A percentile compares a stretch with the other conserved stretches of the same genome.
phyloP scores from a whole-genome alignment of 53 echinoderm and acorn worm species.

The Echinarachnius parma region DNA sequence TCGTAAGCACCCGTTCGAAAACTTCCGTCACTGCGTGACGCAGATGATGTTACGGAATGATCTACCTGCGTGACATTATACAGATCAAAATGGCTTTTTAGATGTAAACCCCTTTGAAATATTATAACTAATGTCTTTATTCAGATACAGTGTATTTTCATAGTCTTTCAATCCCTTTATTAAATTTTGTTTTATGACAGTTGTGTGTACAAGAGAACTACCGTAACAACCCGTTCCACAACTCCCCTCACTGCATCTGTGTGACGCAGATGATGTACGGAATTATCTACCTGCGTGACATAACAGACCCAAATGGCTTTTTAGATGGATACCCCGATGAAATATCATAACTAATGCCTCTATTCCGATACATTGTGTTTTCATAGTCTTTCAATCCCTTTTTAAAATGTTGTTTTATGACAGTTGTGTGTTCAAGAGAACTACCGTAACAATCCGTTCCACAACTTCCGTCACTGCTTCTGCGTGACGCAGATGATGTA shows the following conservation, averaged over 20 bases:
- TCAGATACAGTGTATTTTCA: background rate
- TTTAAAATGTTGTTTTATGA: too few relatives aligned
- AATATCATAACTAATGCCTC: background rate
- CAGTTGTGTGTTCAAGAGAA: slow-evolving; percentile 97
- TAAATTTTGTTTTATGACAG: too few relatives aligned
- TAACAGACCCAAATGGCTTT: slow-evolving; percentile 12
- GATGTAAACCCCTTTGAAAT: background rate
- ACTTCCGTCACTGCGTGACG: slow-evolving; percentile 81
- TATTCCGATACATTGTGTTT: background rate
- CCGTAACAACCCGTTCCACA: too few relatives aligned
- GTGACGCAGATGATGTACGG: slow-evolving; percentile 94
- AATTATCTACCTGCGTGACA: slow-evolving; percentile 75
- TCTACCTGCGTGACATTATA: slow-evolving; percentile 73
- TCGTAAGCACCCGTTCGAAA: too few relatives aligned
- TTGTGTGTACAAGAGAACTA: too few relatives aligned
- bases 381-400: background rate
- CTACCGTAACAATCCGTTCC: slow-evolving; percentile 96
- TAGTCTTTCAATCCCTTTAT: background rate
- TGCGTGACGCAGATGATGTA: slow-evolving; percentile 99
- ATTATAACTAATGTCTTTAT: background rate
- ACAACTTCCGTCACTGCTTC: slow-evolving; percentile 97
- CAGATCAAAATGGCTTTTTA: background rate
- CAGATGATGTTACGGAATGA: slow-evolving; percentile 96
- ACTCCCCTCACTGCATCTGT: slow-evolving; percentile 95
- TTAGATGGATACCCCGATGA: background rate